phyloP scores from a whole-genome alignment of 2,888 invertebrate species.

The Ormyrus labotus region DNA sequence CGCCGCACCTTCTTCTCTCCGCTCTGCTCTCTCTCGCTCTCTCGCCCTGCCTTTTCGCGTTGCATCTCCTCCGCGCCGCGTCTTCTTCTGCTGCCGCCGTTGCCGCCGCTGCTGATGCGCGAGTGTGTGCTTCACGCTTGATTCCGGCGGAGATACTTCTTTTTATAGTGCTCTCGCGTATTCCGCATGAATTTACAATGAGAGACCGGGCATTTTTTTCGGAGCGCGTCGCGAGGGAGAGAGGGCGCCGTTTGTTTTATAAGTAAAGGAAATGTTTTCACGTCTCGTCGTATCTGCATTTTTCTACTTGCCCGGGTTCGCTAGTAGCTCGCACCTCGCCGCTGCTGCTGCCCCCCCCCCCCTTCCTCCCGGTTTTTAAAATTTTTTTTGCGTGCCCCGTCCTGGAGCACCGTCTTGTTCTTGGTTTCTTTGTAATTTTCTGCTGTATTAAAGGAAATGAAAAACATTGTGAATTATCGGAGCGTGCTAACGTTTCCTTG shows the following conservation, averaged over 20 bases:
- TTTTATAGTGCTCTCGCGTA: slow-evolving; percentile 55
- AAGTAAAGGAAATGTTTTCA: slow-evolving; percentile 52
- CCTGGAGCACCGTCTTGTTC: neutral
- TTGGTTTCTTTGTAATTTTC: neutral
- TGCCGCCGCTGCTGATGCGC: too few relatives aligned
- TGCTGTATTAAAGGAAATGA: slow-evolving; percentile 30
- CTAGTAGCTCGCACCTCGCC: neutral
- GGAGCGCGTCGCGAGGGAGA: slow-evolving; percentile 46
- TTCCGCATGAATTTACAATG: slow-evolving; percentile 70
- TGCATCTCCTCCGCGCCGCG: slow-evolving; percentile 18
- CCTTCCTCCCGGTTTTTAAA: neutral
- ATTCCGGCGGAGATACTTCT: slow-evolving; percentile 48
- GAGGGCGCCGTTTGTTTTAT: slow-evolving; percentile 38
- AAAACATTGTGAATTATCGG: neutral
- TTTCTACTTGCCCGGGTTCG: slow-evolving; percentile 41
- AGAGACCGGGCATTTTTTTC: slow-evolving; percentile 58
- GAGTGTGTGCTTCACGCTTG: slow-evolving; percentile 35
- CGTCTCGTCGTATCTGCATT: slow-evolving; percentile 57
- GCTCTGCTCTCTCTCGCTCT: slow-evolving; percentile 24
- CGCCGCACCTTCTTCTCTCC: neutral
- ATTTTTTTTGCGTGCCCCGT: neutral
- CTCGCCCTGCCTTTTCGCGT: neutral
- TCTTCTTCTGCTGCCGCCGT: neutral
- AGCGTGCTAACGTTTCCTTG: too few relatives aligned
- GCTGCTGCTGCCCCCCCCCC: neutral